Percentiles rank a stretch among this genome's conserved stretches.
These are phyloP conservation scores for Archegozetes longisetosus DNA, from an alignment of 1,140 invertebrate species.

Conservation along the genomic window DNA sequence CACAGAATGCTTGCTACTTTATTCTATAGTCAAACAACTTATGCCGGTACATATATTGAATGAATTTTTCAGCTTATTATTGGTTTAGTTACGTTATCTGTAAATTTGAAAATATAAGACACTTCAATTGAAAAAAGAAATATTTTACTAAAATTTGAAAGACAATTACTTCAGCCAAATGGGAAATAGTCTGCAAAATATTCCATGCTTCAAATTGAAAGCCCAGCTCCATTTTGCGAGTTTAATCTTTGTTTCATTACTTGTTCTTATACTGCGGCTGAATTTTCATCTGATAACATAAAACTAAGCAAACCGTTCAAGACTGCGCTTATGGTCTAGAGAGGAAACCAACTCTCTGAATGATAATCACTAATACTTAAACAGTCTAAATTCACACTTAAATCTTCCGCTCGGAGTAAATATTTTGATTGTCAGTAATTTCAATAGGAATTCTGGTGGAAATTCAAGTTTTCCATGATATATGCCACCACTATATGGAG, in stretches of 20 bases:
- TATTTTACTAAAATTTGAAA: too few relatives aligned
- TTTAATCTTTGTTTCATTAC: conserved; percentile 69
- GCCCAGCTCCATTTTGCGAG: conserved; percentile 69
- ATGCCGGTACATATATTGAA: too few relatives aligned
- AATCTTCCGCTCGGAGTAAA: conserved; percentile 88
- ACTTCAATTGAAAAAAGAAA: too few relatives aligned
- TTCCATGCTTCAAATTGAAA: conserved; percentile 76
- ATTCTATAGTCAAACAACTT: too few relatives aligned
- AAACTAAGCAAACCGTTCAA: conserved; percentile 81
- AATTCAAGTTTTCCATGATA: conserved; percentile 96
- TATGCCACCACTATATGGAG: conserved; percentile 79
- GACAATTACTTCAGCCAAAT: conserved; percentile 39
- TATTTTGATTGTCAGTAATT: conserved; percentile 98
- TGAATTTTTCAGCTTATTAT: too few relatives aligned
- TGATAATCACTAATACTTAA: conserved; percentile 95
- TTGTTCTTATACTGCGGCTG: conserved; percentile 80
- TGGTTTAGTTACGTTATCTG: too few relatives aligned
- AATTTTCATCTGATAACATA: conserved; percentile 85
- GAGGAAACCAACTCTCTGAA: conserved; percentile 92
- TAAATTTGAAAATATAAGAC: too few relatives aligned
- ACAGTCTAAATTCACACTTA: conserved; percentile 75
- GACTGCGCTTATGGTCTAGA: conserved; percentile 93
- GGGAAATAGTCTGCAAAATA: conserved; percentile 81
- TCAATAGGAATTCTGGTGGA: conserved; percentile 92
- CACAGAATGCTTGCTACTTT: too few relatives aligned